Conservation (phyloP, 2,113 vertebrate species). For the Toxotes chatareus region DNA sequence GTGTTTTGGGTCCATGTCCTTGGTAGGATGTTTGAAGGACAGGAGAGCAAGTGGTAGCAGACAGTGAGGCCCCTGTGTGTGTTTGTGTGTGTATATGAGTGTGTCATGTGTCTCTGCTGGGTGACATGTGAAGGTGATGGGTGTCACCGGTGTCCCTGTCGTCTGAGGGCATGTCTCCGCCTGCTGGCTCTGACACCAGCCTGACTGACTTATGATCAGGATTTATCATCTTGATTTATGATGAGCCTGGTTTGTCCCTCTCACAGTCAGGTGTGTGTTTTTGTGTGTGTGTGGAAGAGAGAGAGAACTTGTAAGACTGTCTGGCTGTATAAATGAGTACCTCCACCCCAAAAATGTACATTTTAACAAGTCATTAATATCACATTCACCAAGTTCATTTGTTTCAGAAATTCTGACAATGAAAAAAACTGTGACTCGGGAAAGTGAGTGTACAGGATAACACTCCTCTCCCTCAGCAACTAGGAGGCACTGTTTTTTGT, state of each 20-base stretch:
- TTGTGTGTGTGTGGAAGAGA: constrained; percentile 4
- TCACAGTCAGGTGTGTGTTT: constrained; percentile 32
- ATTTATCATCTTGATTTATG: constrained; percentile 82
- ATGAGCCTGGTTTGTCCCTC: constrained; percentile 60
- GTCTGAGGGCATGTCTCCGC: constrained; percentile 69
- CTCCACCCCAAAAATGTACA: background rate
- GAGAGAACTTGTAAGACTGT: background rate
- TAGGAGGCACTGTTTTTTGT: constrained; percentile 45
- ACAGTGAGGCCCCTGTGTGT: constrained; percentile 40
- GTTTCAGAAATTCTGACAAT: background rate
- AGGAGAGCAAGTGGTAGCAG: constrained; percentile 44
- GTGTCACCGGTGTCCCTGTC: constrained; percentile 75
- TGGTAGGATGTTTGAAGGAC: constrained; percentile 74
- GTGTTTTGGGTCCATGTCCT: constrained; percentile 62
- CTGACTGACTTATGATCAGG: constrained; percentile 81
- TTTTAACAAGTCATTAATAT: constrained; percentile 6
- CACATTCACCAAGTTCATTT: constrained; percentile 9
- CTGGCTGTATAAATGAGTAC: background rate
- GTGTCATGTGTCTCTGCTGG: constrained; percentile 63
- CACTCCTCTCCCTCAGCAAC: constrained; percentile 36
- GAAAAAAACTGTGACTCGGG: background rate
- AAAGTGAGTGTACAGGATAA: background rate
- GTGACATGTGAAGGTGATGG: constrained; percentile 79
- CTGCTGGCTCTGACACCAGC: constrained; percentile 72
- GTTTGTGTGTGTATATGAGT: constrained; percentile 14